These are phyloP conservation scores for Agrotis clavis DNA, from an alignment of 2,888 invertebrate species.

Conservation along the genomic window DNA sequence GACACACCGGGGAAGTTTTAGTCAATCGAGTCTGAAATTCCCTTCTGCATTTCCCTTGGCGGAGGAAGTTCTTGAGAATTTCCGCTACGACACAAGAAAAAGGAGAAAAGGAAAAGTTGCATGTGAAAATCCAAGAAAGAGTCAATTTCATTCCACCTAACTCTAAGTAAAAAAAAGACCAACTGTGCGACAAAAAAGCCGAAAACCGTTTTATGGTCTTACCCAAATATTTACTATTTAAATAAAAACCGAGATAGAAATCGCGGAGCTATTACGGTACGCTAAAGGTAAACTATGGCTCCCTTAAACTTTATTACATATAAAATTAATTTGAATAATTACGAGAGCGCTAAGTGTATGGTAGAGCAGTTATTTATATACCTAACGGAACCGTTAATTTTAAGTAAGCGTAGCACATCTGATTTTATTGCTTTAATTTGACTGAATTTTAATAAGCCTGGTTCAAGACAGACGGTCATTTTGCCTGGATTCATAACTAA, in stretches of 20 bases:
- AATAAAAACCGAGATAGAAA: constrained; percentile 48
- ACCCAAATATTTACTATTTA: constrained; percentile 44
- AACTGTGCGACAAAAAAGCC: background rate
- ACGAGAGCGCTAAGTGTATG: constrained; percentile 65
- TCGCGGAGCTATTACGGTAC: constrained; percentile 41
- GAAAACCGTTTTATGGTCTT: constrained; percentile 28
- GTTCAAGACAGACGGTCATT: background rate
- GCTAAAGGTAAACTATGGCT: constrained; percentile 55
- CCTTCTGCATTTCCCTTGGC: too few relatives aligned
- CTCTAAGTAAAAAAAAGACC: constrained; percentile 6
- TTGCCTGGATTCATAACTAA: background rate
- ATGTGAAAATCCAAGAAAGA: background rate
- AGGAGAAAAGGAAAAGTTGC: too few relatives aligned
- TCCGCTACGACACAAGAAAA: too few relatives aligned
- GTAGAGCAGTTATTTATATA: constrained; percentile 64
- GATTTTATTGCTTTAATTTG: constrained; percentile 71
- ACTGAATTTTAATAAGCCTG: constrained; percentile 53
- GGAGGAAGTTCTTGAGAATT: too few relatives aligned
- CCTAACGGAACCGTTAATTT: constrained; percentile 69
- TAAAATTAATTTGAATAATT: constrained; percentile 70
- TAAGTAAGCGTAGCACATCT: constrained; percentile 66
- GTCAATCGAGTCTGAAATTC: too few relatives aligned
- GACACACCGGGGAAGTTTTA: too few relatives aligned
- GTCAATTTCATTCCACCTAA: background rate
- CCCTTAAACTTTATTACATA: constrained; percentile 68